phyloP scores from a whole-genome alignment of 1,140 invertebrate genomes.

The Listronotus bonariensis region DNA sequence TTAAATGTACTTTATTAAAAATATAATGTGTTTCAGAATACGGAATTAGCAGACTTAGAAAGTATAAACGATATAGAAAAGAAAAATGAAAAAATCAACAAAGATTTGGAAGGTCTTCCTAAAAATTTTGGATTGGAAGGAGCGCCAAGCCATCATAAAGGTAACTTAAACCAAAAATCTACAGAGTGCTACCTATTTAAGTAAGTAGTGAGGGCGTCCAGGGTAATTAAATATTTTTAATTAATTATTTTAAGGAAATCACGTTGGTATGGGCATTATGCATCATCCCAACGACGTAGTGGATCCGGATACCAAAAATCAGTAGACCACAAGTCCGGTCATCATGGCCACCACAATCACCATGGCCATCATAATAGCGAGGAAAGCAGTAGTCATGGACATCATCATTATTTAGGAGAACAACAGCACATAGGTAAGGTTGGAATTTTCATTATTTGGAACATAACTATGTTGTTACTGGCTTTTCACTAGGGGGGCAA shows the following conservation, averaged over 20 bases:
- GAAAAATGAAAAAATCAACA: conserved; percentile 45
- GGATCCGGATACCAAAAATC: conserved; percentile 11
- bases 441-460: no score
- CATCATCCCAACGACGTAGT: conserved; percentile 29
- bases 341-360: conserved; percentile 16
- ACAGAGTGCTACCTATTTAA: no score
- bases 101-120: conserved; percentile 42
- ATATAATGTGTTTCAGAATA: conserved; percentile 6
- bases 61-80: conserved; percentile 23
- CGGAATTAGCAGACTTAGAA: conserved; percentile 14
- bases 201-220: no score
- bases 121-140: conserved; percentile 45
- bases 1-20: neutral
- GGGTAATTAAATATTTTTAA: no score
- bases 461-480: no score
- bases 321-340: neutral
- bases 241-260: conserved; percentile 38
- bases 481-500: no score
- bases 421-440: conserved; percentile 40
- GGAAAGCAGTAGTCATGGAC: conserved; percentile 2
- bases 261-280: conserved; percentile 45
- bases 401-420: conserved; percentile 44
- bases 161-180: conserved; percentile 6
- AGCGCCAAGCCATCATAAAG: conserved; percentile 24
- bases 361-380: conserved; percentile 28